Conservation (phyloP, 2,113 vertebrate species). For the Hemichromis elongatus region DNA sequence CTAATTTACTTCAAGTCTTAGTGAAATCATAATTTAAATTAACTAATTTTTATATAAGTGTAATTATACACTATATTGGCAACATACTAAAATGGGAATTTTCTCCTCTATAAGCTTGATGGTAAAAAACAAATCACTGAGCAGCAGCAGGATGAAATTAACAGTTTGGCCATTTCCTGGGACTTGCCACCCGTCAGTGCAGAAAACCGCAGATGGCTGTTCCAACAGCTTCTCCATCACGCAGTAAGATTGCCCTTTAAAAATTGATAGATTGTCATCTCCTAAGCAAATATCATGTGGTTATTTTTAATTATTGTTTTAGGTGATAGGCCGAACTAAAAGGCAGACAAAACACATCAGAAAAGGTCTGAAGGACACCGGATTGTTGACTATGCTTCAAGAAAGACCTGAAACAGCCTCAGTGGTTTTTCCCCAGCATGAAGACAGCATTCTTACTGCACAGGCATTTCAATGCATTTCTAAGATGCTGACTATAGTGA, state of each 20-base stretch:
- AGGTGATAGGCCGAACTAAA: not conserved
- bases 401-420: not conserved
- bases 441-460: not conserved
- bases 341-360: not conserved
- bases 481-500: not conserved
- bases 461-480: not conserved
- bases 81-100: accelerated
- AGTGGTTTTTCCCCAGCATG: not conserved
- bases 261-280: not conserved
- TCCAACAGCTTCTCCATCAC: not conserved
- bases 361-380: not conserved
- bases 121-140: not conserved
- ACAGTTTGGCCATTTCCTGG: not conserved
- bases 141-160: not conserved
- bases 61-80: not conserved
- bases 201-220: not conserved
- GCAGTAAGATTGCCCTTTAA: not conserved
- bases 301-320: not conserved
- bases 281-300: not conserved
- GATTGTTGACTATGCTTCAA: not conserved
- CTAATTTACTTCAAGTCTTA: not conserved
- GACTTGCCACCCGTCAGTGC: not conserved
- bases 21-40: not conserved
- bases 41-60: not conserved
- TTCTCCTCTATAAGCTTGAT: not conserved